These are phyloP conservation scores for Phrynocephalus forsythii DNA, from an alignment of 2,797 vertebrate genomes.

Conservation along the genomic window DNA sequence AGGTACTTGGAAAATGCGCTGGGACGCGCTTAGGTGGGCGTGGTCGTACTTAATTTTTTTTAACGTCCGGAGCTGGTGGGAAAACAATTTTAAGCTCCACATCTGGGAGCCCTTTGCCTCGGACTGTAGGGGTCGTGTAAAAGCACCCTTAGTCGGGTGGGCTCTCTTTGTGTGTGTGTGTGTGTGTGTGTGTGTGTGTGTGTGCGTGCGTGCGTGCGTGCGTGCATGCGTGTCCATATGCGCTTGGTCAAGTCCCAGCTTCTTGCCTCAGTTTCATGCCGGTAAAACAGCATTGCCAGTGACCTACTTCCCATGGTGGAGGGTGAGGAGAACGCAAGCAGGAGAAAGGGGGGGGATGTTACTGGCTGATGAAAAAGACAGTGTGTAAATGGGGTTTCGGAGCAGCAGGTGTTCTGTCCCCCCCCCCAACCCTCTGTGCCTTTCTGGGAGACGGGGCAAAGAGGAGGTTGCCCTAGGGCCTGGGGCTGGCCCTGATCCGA, in stretches of 20 bases:
- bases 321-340: not conserved
- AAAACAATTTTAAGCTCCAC: too few relatives aligned
- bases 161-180: too few relatives aligned
- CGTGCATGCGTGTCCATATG: too few relatives aligned
- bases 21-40: too few relatives aligned
- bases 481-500: not conserved
- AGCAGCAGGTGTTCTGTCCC: not conserved
- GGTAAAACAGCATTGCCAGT: not conserved
- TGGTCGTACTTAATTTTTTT: too few relatives aligned
- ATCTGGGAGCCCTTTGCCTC: too few relatives aligned
- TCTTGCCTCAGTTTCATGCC: not conserved
- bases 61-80: too few relatives aligned
- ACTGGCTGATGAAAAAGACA: not conserved
- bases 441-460: not conserved
- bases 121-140: too few relatives aligned
- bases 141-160: too few relatives aligned
- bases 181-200: too few relatives aligned
- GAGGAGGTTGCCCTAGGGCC: not conserved
- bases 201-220: too few relatives aligned
- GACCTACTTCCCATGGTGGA: not conserved
- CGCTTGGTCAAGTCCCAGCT: not conserved
- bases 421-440: not conserved
- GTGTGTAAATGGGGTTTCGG: not conserved
- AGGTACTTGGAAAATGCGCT: too few relatives aligned
- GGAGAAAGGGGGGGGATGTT: not conserved